Percentiles rank a stretch among this genome's conserved stretches.
Evolutionary conservation across 2,888 invertebrate genomes (phyloP).

Genomic region (Drosophila leonis): DNA sequence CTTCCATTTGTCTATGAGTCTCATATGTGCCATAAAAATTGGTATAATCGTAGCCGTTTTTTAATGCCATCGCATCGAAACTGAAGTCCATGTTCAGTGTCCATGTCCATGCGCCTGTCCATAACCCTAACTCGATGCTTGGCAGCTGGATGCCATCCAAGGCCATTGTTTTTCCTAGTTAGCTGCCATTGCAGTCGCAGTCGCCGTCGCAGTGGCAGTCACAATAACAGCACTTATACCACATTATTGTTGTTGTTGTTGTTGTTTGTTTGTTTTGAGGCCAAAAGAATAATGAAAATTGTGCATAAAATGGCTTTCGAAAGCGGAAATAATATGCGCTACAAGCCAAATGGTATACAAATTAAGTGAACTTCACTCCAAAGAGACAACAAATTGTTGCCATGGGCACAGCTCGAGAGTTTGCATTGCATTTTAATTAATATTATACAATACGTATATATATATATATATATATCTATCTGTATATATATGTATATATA

Average conservation of each 20-base stretch:
- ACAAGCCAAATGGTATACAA: conserved; percentile 40
- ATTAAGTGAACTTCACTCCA: conserved; percentile 26
- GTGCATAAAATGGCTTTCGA: conserved; percentile 34
- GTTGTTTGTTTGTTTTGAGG: conserved; percentile 46
- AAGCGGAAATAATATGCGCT: conserved; percentile 46
- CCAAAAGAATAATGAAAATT: conserved; percentile 65
- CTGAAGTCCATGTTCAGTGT: conserved; percentile 7
- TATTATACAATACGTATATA: conserved; percentile 23
- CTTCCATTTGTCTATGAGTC: conserved; percentile 68
- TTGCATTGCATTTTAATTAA: conserved; percentile 51
- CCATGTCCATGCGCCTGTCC: conserved; percentile 6
- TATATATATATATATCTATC: conserved; percentile 1
- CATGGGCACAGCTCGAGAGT: conserved; percentile 42
- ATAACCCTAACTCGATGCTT: conserved; percentile 40
- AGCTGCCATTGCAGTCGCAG: conserved; percentile 61
- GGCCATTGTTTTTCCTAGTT: conserved; percentile 72
- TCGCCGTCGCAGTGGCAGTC: conserved; percentile 38
- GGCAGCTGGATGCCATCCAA: conserved; percentile 78
- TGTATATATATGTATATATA: background rate
- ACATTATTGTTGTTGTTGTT: background rate
- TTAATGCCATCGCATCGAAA: conserved; percentile 47
- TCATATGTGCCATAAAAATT: conserved; percentile 79
- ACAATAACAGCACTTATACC: conserved; percentile 43
- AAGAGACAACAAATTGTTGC: conserved; percentile 48
- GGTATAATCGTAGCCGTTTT: conserved; percentile 69